phyloP scores from a whole-genome alignment of 2,888 invertebrate genomes.

The Drosophila recens region DNA sequence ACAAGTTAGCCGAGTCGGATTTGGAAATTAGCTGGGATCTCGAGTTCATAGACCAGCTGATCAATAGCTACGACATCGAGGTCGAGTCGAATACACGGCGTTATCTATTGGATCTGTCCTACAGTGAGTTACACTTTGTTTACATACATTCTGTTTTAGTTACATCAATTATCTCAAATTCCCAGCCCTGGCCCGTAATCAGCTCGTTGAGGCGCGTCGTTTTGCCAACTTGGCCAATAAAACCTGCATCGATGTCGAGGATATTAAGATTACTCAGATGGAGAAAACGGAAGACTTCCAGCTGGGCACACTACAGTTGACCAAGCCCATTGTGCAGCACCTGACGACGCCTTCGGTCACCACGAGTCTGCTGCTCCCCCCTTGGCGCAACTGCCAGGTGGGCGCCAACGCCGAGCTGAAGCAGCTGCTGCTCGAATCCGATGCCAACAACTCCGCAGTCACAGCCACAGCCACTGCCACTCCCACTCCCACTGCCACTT shows the following conservation, averaged over 20 bases:
- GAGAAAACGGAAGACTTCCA: constrained; percentile 33
- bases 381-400: constrained; percentile 49
- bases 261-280: constrained; percentile 21
- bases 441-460: not conserved
- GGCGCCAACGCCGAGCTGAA: constrained; percentile 39
- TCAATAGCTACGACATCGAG: not conserved
- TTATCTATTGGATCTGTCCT: constrained; percentile 21
- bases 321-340: constrained; percentile 29
- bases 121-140: constrained; percentile 25
- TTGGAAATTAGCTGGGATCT: constrained; percentile 6
- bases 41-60: constrained; percentile 23
- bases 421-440: constrained; percentile 5
- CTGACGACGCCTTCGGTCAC: constrained; percentile 14
- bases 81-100: constrained; percentile 6
- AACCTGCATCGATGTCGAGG: constrained; percentile 20
- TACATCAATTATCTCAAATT: not conserved
- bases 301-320: not conserved
- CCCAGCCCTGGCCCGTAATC: constrained; percentile 32
- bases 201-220: constrained; percentile 26
- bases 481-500: no score
- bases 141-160: not conserved
- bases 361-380: constrained; percentile 36
- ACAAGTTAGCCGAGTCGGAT: constrained; percentile 2
- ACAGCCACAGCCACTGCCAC: no score
- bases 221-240: constrained; percentile 39